Percentiles rank a stretch among this genome's conserved stretches.
These are phyloP conservation scores for Rhagophthalmus giganteus DNA, from an alignment of 2,888 invertebrate genomes.

Conservation along the genomic window DNA sequence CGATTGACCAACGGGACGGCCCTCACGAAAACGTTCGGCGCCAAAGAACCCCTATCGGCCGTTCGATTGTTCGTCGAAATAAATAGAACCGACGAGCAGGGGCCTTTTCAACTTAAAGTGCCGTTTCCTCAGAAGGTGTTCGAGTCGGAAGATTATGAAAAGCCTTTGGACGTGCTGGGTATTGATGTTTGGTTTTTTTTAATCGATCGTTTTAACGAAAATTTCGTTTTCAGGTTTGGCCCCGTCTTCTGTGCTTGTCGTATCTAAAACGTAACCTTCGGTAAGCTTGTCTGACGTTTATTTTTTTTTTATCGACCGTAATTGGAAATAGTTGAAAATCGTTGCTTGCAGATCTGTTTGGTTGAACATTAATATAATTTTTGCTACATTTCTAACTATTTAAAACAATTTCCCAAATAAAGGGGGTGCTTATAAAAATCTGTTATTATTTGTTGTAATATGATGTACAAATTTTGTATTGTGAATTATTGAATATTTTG, in stretches of 20 bases:
- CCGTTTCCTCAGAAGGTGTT: constrained; percentile 90
- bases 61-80: constrained; percentile 87
- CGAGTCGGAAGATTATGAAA: constrained; percentile 82
- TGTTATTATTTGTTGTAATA: too few species aligned
- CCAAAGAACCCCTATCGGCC: constrained; percentile 87
- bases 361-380: not conserved
- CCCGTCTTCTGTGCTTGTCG: constrained; percentile 82
- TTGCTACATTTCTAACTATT: not conserved
- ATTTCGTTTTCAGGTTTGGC: constrained; percentile 68
- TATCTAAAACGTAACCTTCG: constrained; percentile 61
- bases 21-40: constrained; percentile 76
- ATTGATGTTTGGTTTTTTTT: constrained; percentile 33
- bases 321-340: too few species aligned
- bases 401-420: not conserved
- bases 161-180: constrained; percentile 83
- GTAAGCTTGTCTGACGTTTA: not conserved
- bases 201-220: not conserved
- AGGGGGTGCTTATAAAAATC: not conserved
- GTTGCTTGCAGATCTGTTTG: not conserved
- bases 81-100: constrained; percentile 72
- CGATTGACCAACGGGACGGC: constrained; percentile 75
- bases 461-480: too few species aligned
- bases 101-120: constrained; percentile 83
- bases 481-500: too few species aligned
- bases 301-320: too few species aligned